A percentile compares a stretch with the other conserved stretches of the same genome.
Conservation (phyloP, 1,140 invertebrate species). For the Diabrotica undecimpunctata region DNA sequence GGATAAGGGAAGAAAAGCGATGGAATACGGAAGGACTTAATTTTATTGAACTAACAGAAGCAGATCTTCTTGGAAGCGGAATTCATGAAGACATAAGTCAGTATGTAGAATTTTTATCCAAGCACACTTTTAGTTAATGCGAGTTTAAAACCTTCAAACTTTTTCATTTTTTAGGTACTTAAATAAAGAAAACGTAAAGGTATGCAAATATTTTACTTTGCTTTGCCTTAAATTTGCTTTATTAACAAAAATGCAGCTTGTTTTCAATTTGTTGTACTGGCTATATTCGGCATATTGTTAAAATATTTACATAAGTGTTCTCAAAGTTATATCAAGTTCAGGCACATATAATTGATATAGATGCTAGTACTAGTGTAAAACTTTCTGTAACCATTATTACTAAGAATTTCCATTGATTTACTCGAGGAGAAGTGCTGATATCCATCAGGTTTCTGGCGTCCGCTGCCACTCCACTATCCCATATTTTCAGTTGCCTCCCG, state of each 20-base stretch:
- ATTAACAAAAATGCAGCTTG: conserved; percentile 5
- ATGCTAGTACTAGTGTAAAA: no score
- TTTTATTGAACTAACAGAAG: conserved; percentile 34
- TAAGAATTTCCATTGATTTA: no score
- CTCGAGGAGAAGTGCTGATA: no score
- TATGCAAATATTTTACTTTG: background rate
- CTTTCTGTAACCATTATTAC: no score
- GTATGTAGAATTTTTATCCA: background rate
- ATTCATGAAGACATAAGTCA: background rate
- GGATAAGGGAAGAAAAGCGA: conserved; percentile 29
- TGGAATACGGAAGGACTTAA: conserved; percentile 37
- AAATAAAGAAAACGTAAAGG: conserved; percentile 6
- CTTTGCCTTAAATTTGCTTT: conserved; percentile 6
- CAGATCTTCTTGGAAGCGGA: conserved; percentile 29
- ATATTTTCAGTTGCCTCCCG: no score
- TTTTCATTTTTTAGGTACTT: conserved; percentile 8
- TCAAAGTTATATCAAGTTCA: no score
- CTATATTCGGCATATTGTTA: no score
- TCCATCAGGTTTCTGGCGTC: no score
- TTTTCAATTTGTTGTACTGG: background rate
- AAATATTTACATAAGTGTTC: no score
- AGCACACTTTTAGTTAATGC: background rate
- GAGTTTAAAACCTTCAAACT: background rate
- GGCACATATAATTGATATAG: no score
- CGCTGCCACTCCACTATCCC: no score